These are phyloP conservation scores for Agrochola circellaris DNA, from an alignment of 2,888 invertebrate species.

Conservation along the genomic window DNA sequence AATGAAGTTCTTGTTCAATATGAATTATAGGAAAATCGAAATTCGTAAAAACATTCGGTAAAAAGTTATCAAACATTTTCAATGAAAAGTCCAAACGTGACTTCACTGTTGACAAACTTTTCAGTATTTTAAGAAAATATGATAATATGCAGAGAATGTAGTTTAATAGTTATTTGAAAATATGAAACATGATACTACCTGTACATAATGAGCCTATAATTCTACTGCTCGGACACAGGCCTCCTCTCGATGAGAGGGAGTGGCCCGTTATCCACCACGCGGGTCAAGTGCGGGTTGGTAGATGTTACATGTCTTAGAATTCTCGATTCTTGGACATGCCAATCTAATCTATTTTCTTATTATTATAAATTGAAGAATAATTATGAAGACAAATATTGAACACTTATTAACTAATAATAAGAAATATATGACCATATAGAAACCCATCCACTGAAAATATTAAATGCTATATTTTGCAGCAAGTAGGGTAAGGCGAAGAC, in stretches of 20 bases:
- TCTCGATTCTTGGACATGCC: too few relatives aligned
- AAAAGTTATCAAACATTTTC: neutral
- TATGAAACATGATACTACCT: neutral
- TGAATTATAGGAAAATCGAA: neutral
- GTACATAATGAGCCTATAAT: too few relatives aligned
- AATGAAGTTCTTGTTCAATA: neutral
- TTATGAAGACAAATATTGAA: neutral
- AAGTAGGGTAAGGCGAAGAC: conserved; percentile 38
- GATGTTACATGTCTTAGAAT: too few relatives aligned
- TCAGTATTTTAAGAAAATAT: neutral
- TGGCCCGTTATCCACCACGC: too few relatives aligned
- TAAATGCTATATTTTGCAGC: conserved; percentile 27
- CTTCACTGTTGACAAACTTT: neutral
- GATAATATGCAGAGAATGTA: neutral
- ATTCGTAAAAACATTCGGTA: neutral
- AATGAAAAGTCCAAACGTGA: neutral
- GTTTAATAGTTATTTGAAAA: neutral
- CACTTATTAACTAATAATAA: neutral
- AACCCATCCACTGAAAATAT: conserved; percentile 22
- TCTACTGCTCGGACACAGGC: too few relatives aligned
- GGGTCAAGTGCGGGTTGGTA: too few relatives aligned
- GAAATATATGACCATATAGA: neutral
- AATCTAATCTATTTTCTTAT: too few relatives aligned
- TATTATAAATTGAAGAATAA: neutral
- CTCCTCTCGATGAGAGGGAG: too few relatives aligned